Evolutionary conservation across 2,888 invertebrate species (phyloP).

Genomic region (Heliconius aoede): DNA sequence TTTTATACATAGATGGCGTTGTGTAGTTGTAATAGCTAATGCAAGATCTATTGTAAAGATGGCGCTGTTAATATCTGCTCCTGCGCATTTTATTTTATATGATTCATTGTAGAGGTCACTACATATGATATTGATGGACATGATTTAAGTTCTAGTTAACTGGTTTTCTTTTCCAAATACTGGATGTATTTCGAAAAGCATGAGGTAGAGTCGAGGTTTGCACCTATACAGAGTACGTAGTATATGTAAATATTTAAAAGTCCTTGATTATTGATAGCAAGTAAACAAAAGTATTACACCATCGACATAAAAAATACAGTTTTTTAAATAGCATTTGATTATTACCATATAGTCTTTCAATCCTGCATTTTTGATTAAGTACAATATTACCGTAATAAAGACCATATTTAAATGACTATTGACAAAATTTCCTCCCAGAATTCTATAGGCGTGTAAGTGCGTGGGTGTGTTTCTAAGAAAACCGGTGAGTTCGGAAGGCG

Average conservation of each 20-base stretch:
- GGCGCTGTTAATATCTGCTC: conserved; percentile 20
- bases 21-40: not conserved
- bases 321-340: not conserved
- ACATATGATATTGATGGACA: not conserved
- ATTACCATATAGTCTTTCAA: too few relatives aligned
- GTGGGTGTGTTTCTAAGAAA: conserved; percentile 24
- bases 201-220: not conserved
- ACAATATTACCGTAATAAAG: not conserved
- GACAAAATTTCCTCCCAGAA: not conserved
- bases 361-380: too few relatives aligned
- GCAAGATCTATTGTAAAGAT: not conserved
- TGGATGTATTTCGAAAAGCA: not conserved
- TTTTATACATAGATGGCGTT: conserved; percentile 8
- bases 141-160: not conserved
- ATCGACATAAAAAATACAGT: not conserved
- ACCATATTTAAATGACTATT: not conserved
- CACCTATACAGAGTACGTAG: not conserved
- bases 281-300: not conserved
- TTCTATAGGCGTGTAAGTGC: conserved; percentile 13
- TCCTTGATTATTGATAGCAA: too few relatives aligned
- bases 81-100: conserved; percentile 5
- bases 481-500: conserved; percentile 47
- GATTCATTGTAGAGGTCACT: conserved; percentile 1
- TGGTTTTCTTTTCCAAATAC: too few relatives aligned
- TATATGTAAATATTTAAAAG: not conserved